Evolutionary conservation across 2,113 vertebrate genomes (phyloP).

Genomic region (Marmota monax): DNA sequence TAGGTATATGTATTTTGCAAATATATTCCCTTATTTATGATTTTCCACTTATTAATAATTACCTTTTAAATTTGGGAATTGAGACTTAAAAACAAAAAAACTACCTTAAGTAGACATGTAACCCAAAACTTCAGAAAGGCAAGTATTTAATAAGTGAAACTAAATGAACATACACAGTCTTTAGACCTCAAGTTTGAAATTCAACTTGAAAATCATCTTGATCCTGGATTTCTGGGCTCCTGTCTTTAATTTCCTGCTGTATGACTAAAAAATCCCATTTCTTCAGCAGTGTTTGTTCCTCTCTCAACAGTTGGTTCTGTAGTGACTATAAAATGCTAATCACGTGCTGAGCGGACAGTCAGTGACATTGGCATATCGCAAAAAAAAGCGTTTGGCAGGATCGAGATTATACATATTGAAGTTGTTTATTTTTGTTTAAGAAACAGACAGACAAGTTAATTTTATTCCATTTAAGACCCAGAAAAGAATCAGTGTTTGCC

Average conservation of each 20-base stretch:
- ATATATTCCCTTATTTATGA: neutral
- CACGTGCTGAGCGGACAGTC: neutral
- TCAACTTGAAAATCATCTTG: constrained; percentile 43
- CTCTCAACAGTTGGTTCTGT: constrained; percentile 37
- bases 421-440: constrained; percentile 75
- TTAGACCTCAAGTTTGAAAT: constrained; percentile 24
- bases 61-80: constrained; percentile 7
- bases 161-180: neutral
- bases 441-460: constrained; percentile 73
- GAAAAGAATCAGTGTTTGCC: constrained; percentile 74
- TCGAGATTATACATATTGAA: constrained; percentile 61
- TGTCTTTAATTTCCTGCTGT: constrained; percentile 49
- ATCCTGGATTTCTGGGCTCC: neutral
- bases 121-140: neutral
- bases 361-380: constrained; percentile 12
- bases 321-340: constrained; percentile 51
- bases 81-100: neutral
- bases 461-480: constrained; percentile 70
- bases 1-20: neutral
- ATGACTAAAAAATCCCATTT: constrained; percentile 64
- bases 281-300: neutral
- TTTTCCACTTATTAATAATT: constrained; percentile 28
- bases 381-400: constrained; percentile 40
- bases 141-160: constrained; percentile 38
- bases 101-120: neutral